These are phyloP conservation scores for Halocynthia roretzi DNA, from an alignment of 23 tunicate species.

Conservation along the genomic window DNA sequence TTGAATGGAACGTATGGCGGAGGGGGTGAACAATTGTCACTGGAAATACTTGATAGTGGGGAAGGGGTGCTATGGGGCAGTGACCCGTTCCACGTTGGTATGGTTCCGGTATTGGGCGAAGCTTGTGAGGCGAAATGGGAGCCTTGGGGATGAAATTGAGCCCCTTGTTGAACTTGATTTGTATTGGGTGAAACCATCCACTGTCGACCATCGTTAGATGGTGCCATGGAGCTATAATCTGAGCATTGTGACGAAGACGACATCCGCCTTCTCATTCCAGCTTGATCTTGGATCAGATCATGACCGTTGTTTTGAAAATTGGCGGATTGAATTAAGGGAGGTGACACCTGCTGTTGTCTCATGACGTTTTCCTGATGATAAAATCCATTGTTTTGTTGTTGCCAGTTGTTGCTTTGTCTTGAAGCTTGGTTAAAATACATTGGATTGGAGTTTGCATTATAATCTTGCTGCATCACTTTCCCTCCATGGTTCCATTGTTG, in stretches of 20 bases:
- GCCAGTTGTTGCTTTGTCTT: background rate
- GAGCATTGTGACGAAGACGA: constrained; percentile 6
- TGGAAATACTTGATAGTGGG: constrained; percentile 4
- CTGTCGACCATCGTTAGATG: background rate
- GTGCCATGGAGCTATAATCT: constrained; percentile 7
- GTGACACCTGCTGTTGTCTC: background rate
- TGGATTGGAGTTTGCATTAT: constrained; percentile 1
- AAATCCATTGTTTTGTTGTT: constrained; percentile 2
- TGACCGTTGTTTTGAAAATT: background rate
- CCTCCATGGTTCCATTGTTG: background rate
- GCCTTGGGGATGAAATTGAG: background rate
- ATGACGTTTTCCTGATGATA: background rate
- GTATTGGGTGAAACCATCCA: constrained; percentile 7
- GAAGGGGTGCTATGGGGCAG: constrained; percentile 5
- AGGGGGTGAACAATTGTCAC: background rate
- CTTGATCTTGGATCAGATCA: background rate
- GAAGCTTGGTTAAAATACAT: background rate
- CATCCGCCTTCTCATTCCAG: background rate
- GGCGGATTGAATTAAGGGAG: background rate
- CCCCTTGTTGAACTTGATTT: no score
- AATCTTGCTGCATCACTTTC: constrained; percentile 7
- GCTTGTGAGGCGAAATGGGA: background rate
- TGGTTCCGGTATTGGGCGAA: background rate
- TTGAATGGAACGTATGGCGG: background rate
- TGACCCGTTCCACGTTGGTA: constrained; percentile 3